Base-by-base conservation (phyloP, 35 echinoderm and acorn worm species). In the Ophiothrix spiculata region DNA sequence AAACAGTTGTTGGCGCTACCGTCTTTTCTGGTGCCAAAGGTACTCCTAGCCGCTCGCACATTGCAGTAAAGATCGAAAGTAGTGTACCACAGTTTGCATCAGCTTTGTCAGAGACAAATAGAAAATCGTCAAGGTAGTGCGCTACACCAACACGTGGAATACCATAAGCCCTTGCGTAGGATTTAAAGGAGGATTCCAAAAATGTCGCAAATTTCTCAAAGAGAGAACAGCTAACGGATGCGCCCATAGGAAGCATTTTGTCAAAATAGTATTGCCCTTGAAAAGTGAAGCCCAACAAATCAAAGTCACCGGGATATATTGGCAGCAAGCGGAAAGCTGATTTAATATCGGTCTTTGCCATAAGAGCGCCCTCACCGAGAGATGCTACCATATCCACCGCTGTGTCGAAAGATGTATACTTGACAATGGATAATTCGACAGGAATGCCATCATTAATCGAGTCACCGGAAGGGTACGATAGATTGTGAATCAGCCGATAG, bases 331-430 rank as follows among this genome's bases (percentile, higher is more conserved):
- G 77, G 74, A 88, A 82, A 0, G 81, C 78, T 15, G 87, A 88
- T 82, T 88, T 81, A 15, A 88, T 82, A 42, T 88, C 87, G 4
- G 87, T 36, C 75, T 88, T 88, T 32, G 77, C 87, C 79, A 88
- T 42, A 32, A 60, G 34, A 15, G 78, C 77, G 1, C 56, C 31
- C 0, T 37, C 21, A 6, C 87, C 87, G 0, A 40, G 13, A 28
- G 13, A 8, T 17, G 38, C 25, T 35, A 73, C 25, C 0, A 82
- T 40, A 28, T 39, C 36, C 19, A 82, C 87, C 0, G 87, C 78
- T 8, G 56, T 32, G 34, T 88, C 79, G 32, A 88, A 88, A 3
- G 41, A 21, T 64, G 77, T 29, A 64, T 88, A 82, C 1, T n/a
- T n/a, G 35, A 88, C 87, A 6, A 33, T 31, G 64, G 78, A 81